Percentiles rank a stretch among this genome's conserved stretches.
Evolutionary conservation across 2,888 invertebrate genomes (phyloP).

Genomic region (Balanococcus diminutus): DNA sequence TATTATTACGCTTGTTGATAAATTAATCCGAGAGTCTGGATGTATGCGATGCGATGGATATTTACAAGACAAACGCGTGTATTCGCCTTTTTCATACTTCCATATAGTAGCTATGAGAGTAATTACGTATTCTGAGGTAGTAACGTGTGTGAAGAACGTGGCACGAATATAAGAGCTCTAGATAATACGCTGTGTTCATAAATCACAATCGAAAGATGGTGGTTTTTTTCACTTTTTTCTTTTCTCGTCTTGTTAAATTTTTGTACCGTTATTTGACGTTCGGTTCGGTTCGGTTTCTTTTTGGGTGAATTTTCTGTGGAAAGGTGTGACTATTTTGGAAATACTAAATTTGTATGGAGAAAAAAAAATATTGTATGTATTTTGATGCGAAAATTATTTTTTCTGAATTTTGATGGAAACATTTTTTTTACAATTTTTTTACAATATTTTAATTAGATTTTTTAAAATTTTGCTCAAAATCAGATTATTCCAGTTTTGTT

Average conservation of each 20-base stretch:
- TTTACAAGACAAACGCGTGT: conserved; percentile 1
- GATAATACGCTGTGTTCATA: conserved; percentile 1
- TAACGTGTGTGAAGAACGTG: conserved; percentile 12
- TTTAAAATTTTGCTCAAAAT: no score
- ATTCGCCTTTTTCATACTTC: not conserved
- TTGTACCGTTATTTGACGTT: not conserved
- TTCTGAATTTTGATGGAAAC: no score
- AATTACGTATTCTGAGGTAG: conserved; percentile 7
- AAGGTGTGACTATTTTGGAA: not conserved
- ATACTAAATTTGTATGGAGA: no score
- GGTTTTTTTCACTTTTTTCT: not conserved
- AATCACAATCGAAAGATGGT: conserved; percentile 18
- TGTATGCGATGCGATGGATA: not conserved
- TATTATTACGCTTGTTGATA: not conserved
- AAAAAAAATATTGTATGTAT: no score
- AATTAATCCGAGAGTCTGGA: not conserved
- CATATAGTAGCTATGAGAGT: not conserved
- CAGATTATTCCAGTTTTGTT: no score
- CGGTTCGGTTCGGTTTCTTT: not conserved
- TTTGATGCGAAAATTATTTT: no score
- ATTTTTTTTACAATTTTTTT: no score
- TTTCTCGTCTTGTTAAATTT: not conserved
- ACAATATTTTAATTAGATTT: no score
- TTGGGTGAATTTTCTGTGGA: not conserved
- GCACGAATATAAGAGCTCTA: not conserved